phyloP scores from a whole-genome alignment of 2,888 invertebrate species.

The Aphidius colemani region DNA sequence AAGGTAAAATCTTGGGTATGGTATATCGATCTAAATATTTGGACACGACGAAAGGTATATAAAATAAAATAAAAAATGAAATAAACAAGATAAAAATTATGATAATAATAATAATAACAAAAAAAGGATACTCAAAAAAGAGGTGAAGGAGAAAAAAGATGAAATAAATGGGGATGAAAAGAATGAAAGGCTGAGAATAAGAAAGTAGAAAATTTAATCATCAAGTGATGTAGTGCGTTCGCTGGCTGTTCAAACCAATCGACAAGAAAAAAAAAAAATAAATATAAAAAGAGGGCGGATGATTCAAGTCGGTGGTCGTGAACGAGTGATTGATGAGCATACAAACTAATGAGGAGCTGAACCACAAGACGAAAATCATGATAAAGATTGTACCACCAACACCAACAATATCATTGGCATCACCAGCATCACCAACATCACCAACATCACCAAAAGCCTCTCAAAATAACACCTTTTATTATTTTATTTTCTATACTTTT shows the following conservation, averaged over 20 bases:
- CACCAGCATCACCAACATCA: slow-evolving; percentile 22
- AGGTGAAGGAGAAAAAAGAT: slow-evolving; percentile 22
- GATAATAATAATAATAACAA: slow-evolving; percentile 4
- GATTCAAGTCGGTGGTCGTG: slow-evolving; percentile 55
- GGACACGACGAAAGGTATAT: slow-evolving; percentile 41
- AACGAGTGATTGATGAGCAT: slow-evolving; percentile 60
- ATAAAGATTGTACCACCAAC: slow-evolving; percentile 56
- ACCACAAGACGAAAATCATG: slow-evolving; percentile 56
- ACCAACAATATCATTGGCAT: slow-evolving; percentile 2
- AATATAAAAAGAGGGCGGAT: slow-evolving; percentile 30
- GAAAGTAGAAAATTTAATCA: slow-evolving; percentile 9
- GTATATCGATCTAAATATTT: slow-evolving; percentile 53
- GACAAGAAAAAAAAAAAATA: slow-evolving; percentile 26
- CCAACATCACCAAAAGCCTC: not conserved
- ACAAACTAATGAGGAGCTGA: slow-evolving; percentile 60
- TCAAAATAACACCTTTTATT: no score
- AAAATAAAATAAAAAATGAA: slow-evolving; percentile 31
- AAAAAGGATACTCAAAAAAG: slow-evolving; percentile 7
- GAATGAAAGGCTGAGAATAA: slow-evolving; percentile 11
- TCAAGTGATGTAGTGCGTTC: slow-evolving; percentile 12
- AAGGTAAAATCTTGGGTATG: slow-evolving; percentile 25
- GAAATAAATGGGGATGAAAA: slow-evolving; percentile 29
- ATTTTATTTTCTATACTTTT: slow-evolving; percentile 1
- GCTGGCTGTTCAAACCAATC: slow-evolving; percentile 20
- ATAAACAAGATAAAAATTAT: slow-evolving; percentile 18